Conservation (phyloP, 2,797 vertebrate genomes). For the Clangula hyemalis region DNA sequence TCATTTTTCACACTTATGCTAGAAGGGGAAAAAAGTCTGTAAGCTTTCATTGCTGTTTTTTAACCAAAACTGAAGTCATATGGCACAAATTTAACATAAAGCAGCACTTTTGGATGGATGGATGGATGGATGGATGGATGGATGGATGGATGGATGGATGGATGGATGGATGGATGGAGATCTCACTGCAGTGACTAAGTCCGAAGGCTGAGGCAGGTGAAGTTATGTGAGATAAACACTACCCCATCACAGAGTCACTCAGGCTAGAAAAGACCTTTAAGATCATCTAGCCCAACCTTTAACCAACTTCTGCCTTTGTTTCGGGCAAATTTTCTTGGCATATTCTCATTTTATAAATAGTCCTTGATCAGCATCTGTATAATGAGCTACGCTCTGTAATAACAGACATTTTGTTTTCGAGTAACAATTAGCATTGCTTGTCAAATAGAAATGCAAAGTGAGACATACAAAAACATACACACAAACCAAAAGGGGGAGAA, state of each 20-base stretch:
- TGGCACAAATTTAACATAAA: background rate
- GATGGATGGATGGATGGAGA: too few species aligned
- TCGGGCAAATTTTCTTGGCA: slow-evolving; percentile 21
- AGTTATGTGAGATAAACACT: background rate
- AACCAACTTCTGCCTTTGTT: background rate
- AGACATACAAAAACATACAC: background rate
- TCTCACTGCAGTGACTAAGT: background rate
- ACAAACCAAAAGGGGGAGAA: background rate
- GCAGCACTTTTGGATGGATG: background rate
- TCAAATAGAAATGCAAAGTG: slow-evolving; percentile 32
- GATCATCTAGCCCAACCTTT: too few species aligned
- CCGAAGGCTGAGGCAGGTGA: background rate
- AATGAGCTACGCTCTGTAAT: slow-evolving; percentile 10
- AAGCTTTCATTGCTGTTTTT: background rate
- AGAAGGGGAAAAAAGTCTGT: background rate
- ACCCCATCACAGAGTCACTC: background rate
- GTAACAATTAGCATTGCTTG: slow-evolving; percentile 37
- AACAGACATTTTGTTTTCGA: slow-evolving; percentile 8
- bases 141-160: background rate
- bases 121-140: background rate
- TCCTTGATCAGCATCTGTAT: background rate
- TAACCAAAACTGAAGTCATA: background rate
- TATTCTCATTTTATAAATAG: slow-evolving; percentile 3
- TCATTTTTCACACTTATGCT: background rate
- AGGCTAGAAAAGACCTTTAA: too few species aligned